phyloP scores from a whole-genome alignment of 1,140 invertebrate species.

The Ditylenchus dipsaci region DNA sequence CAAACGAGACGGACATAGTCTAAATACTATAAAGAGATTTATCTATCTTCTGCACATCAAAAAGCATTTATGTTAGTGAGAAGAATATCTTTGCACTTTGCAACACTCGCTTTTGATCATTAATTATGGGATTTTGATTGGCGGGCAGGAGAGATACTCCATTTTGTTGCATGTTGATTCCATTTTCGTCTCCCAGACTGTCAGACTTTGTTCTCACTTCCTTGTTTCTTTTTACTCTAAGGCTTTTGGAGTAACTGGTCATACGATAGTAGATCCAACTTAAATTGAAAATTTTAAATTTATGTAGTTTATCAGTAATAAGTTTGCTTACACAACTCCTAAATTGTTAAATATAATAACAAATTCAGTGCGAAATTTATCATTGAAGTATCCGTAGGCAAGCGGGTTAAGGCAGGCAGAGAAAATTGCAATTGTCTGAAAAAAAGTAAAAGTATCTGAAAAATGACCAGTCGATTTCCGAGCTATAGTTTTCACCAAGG shows the following conservation, averaged over 20 bases:
- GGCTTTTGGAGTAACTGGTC: not conserved
- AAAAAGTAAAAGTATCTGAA: too few species aligned
- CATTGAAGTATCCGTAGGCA: conserved; percentile 56
- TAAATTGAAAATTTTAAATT: not conserved
- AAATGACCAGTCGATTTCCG: too few species aligned
- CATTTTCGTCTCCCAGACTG: not conserved
- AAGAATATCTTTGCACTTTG: too few species aligned
- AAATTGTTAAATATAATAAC: conserved; percentile 44
- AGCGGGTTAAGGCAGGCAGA: conserved; percentile 55
- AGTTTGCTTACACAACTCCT: conserved; percentile 34
- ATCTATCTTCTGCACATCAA: too few species aligned
- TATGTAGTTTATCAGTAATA: not conserved
- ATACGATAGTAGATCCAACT: conserved; percentile 22
- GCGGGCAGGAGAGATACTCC: not conserved
- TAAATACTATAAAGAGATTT: too few species aligned
- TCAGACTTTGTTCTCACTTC: not conserved
- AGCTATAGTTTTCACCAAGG: too few species aligned
- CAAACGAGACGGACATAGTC: too few species aligned
- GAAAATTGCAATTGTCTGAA: conserved; percentile 36
- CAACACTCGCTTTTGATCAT: not conserved
- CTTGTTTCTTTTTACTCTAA: not conserved
- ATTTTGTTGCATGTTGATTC: not conserved
- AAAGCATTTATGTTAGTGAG: too few species aligned
- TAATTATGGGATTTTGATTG: not conserved
- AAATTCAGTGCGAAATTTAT: conserved; percentile 54